Percentiles rank a stretch among this genome's conserved stretches.
phyloP scores from a whole-genome alignment of 2,797 vertebrate species.

The Microctenopoma stevenorrisi region DNA sequence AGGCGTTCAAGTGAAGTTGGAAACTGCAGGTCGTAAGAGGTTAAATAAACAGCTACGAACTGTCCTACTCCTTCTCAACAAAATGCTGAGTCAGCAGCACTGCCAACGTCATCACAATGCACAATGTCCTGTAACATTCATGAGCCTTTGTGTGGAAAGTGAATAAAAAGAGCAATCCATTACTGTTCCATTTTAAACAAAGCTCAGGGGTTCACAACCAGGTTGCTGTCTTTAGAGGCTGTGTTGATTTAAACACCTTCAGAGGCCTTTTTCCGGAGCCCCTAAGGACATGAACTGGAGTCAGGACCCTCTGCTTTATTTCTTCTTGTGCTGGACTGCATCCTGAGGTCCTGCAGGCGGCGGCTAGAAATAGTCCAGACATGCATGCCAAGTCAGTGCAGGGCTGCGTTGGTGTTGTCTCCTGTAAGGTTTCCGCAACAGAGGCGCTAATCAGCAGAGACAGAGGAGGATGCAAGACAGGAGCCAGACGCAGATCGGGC shows the following conservation, averaged over 20 bases:
- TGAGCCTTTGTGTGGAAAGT: conserved; percentile 57
- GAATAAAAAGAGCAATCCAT: conserved; percentile 56
- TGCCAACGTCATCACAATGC: conserved; percentile 16
- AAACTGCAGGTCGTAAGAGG: background rate
- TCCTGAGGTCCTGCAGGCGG: conserved; percentile 58
- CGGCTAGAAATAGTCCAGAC: conserved; percentile 74
- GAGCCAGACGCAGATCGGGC: conserved; percentile 66
- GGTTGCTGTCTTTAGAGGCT: conserved; percentile 40
- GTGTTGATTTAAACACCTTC: conserved; percentile 57
- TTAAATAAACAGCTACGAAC: background rate
- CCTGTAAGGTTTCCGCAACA: conserved; percentile 61
- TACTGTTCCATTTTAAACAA: conserved; percentile 56
- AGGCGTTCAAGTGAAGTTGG: background rate
- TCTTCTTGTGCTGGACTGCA: conserved; percentile 48
- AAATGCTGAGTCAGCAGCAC: conserved; percentile 40
- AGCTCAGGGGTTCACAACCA: conserved; percentile 48
- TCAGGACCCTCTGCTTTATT: conserved; percentile 60
- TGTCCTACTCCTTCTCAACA: background rate
- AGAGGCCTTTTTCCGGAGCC: conserved; percentile 54
- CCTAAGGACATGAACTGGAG: conserved; percentile 41
- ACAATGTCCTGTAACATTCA: conserved; percentile 46
- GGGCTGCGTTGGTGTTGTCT: conserved; percentile 40
- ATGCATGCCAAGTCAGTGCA: conserved; percentile 52
- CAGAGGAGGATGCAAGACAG: conserved; percentile 49
- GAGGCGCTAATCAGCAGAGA: conserved; percentile 67